phyloP scores from a whole-genome alignment of 2,113 vertebrate species.

The Peromyscus polionotus region DNA sequence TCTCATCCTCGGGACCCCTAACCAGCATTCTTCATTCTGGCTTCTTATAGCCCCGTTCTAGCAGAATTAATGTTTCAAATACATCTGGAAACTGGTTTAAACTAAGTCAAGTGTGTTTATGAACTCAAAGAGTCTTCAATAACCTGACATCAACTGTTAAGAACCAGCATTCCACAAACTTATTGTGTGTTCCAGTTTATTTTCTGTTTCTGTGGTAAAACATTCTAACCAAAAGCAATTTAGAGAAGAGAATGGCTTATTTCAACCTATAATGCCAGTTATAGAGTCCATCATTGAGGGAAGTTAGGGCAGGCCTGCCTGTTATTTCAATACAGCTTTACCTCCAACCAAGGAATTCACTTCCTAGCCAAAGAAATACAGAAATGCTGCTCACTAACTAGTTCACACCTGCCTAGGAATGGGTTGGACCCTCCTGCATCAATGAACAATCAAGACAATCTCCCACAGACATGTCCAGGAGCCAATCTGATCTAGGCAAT shows the following conservation, averaged over 20 bases:
- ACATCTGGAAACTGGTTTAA: slow-evolving; percentile 17
- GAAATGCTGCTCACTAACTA: background rate
- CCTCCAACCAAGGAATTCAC: background rate
- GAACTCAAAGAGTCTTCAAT: slow-evolving; percentile 52
- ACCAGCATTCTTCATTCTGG: background rate
- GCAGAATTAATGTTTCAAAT: slow-evolving; percentile 17
- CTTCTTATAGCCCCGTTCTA: background rate
- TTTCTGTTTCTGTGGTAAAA: background rate
- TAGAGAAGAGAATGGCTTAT: background rate
- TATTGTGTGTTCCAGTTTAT: background rate
- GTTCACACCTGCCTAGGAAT: background rate
- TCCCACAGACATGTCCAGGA: background rate
- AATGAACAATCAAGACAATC: background rate
- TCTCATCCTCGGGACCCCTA: background rate
- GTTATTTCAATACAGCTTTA: background rate
- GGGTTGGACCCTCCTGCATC: background rate
- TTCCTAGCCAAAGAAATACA: background rate
- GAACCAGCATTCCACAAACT: slow-evolving; percentile 40
- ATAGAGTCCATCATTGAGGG: background rate
- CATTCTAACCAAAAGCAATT: background rate
- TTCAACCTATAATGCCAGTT: background rate
- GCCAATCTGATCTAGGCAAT: background rate
- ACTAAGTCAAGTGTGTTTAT: background rate
- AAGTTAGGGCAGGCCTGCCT: background rate
- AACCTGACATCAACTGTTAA: background rate